A percentile compares a stretch with the other conserved stretches of the same genome.
Evolutionary conservation across 2,113 vertebrate genomes (phyloP).

Genomic region (Papio anubis): DNA sequence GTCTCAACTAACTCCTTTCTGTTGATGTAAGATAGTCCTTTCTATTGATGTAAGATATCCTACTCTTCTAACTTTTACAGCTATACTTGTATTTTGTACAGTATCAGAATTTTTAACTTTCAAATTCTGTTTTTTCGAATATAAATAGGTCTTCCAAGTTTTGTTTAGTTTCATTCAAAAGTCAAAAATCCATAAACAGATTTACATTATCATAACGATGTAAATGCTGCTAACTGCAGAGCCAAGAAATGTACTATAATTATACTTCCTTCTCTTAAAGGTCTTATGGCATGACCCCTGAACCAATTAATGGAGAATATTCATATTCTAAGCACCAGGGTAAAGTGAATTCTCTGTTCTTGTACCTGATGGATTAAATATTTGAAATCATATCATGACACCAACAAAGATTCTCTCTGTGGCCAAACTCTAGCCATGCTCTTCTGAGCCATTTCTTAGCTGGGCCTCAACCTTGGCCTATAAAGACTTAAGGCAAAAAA

Average conservation of each 20-base stretch:
- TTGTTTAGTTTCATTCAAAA: neutral
- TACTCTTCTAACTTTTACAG: neutral
- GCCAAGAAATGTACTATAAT: neutral
- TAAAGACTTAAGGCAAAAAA: neutral
- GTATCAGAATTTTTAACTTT: slow-evolving; percentile 4
- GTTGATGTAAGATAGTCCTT: neutral
- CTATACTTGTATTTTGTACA: neutral
- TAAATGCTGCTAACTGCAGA: neutral
- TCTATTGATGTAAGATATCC: neutral
- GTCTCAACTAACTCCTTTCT: neutral
- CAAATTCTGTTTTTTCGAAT: neutral
- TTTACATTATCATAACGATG: neutral
- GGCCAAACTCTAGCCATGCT: neutral
- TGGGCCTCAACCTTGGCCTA: neutral
- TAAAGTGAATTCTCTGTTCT: neutral
- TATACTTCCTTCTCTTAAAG: neutral
- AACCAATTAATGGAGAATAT: neutral
- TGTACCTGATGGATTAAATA: neutral
- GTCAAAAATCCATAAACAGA: neutral
- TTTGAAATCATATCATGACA: neutral
- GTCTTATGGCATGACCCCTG: neutral
- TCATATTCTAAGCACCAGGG: neutral
- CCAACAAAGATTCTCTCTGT: neutral
- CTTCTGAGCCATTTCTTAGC: neutral
- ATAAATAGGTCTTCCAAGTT: neutral